Evolutionary conservation across 2,888 invertebrate genomes (phyloP).

Genomic region (Amiota communis): DNA sequence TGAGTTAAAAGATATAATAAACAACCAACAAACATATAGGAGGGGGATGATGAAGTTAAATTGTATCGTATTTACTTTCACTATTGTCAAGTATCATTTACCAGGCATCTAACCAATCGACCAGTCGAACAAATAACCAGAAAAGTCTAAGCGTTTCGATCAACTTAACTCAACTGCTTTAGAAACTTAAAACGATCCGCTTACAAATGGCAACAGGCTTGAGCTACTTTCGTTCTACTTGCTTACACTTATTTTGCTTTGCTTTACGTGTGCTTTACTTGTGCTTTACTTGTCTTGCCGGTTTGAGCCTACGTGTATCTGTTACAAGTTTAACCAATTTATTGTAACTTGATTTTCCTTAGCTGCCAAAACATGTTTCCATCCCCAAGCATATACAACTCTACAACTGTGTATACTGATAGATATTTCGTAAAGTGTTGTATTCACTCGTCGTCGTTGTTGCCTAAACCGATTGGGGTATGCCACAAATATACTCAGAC

Average conservation of each 20-base stretch:
- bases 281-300: background rate
- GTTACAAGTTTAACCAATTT: conserved; percentile 41
- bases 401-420: background rate
- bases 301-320: background rate
- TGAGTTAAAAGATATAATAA: too few species aligned
- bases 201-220: background rate
- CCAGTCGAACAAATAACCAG: too few species aligned
- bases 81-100: too few species aligned
- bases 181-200: background rate
- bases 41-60: too few species aligned
- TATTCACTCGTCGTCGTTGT: background rate
- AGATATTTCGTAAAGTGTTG: background rate
- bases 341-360: conserved; percentile 54
- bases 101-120: too few species aligned
- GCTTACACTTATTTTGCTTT: background rate
- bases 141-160: background rate
- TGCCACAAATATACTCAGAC: conserved; percentile 10
- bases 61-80: too few species aligned
- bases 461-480: conserved; percentile 16
- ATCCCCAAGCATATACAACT: background rate
- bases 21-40: too few species aligned
- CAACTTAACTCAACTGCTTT: background rate
- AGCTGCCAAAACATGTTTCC: conserved; percentile 25
- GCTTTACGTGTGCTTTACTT: background rate
- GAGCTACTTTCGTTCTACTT: background rate